Evolutionary conservation across 2,113 vertebrate genomes (phyloP).

Genomic region (Hymenochirus boettgeri): DNA sequence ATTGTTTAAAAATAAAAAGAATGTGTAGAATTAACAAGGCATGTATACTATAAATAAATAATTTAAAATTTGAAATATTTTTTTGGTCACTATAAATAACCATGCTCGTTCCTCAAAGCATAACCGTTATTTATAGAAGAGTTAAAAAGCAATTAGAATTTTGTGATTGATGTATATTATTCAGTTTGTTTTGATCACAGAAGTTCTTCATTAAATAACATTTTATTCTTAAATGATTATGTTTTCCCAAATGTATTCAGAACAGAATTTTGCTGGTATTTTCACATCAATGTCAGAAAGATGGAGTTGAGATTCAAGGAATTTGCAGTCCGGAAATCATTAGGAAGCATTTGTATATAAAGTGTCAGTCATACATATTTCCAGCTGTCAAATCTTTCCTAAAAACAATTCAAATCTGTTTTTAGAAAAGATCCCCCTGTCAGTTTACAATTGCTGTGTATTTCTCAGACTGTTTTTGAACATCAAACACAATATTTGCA

Average conservation of each 20-base stretch:
- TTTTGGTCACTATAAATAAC: no score
- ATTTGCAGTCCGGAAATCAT: not conserved
- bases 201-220: no score
- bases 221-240: not conserved
- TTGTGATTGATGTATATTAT: no score
- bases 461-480: constrained; percentile 9
- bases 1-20: no score
- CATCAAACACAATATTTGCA: constrained; percentile 14
- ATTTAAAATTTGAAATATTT: no score
- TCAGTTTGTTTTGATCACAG: no score
- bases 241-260: not conserved
- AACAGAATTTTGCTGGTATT: not conserved
- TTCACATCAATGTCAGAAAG: not conserved
- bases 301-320: not conserved
- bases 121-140: no score
- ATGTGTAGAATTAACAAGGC: no score
- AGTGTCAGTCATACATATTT: constrained; percentile 9
- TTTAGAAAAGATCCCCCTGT: constrained; percentile 3
- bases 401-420: not conserved
- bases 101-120: no score
- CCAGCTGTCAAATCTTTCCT: constrained; percentile 10
- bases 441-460: not conserved
- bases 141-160: no score
- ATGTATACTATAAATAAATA: no score
- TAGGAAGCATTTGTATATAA: not conserved